A percentile compares a stretch with the other conserved stretches of the same genome.
Evolutionary conservation across 1,140 invertebrate species (phyloP).

Genomic region (Thrips palmi): DNA sequence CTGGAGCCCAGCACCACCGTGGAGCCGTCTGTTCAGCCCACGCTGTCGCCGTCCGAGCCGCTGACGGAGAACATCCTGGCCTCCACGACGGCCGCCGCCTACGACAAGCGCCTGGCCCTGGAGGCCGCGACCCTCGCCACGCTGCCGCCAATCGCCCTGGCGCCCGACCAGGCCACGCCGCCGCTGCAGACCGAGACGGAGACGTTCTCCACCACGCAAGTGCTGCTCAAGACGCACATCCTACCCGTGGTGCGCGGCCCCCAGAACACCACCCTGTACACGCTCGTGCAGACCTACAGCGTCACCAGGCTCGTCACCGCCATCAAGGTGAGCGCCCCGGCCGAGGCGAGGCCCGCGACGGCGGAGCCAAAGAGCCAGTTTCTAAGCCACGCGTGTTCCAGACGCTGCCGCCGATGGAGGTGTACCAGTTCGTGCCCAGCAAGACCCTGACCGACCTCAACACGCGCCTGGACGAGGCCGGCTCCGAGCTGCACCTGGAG

Average conservation of each 20-base stretch:
- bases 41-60: slow-evolving; percentile 37
- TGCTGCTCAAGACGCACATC: slow-evolving; percentile 69
- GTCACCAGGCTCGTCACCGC: slow-evolving; percentile 69
- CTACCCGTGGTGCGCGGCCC: slow-evolving; percentile 54
- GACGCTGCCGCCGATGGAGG: slow-evolving; percentile 67
- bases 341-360: too few species aligned
- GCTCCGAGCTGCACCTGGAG: slow-evolving; percentile 66
- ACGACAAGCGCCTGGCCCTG: slow-evolving; percentile 39
- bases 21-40: slow-evolving; percentile 31
- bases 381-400: too few species aligned
- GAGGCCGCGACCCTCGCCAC: slow-evolving; percentile 65
- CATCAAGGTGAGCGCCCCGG: too few species aligned
- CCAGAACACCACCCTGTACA: slow-evolving; percentile 51
- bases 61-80: slow-evolving; percentile 73
- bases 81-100: slow-evolving; percentile 44
- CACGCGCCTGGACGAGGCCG: slow-evolving; percentile 67
- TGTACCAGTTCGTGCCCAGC: slow-evolving; percentile 68
- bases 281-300: slow-evolving; percentile 72
- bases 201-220: slow-evolving; percentile 74
- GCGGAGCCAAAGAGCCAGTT: too few species aligned
- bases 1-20: slow-evolving; percentile 34
- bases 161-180: slow-evolving; percentile 52
- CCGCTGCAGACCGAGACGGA: slow-evolving; percentile 75
- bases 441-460: slow-evolving; percentile 79
- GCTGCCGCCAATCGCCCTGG: slow-evolving; percentile 55